Evolutionary conservation across 2,113 vertebrate species (phyloP).

Genomic region (Tetrao urogallus): DNA sequence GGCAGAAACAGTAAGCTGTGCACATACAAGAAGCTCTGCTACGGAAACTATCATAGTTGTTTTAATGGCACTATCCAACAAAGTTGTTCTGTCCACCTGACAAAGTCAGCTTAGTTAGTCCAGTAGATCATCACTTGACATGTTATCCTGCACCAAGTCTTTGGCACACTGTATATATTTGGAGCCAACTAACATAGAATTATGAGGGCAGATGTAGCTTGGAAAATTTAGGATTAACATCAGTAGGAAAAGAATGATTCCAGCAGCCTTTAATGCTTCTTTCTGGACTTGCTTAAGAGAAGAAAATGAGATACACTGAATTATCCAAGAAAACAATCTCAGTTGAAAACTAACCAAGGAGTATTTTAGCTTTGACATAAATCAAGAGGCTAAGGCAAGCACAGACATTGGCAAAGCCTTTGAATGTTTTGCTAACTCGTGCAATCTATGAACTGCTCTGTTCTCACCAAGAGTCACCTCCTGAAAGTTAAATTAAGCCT

Average conservation of each 20-base stretch:
- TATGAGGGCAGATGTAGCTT: rapidly evolving
- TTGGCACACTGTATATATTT: rapidly evolving
- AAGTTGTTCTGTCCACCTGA: not conserved
- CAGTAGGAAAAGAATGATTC: not conserved
- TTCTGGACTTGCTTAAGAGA: not conserved
- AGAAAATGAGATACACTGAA: not conserved
- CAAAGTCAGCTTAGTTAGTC: not conserved
- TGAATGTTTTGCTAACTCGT: not conserved
- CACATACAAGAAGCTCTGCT: not conserved
- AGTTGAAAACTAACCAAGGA: not conserved
- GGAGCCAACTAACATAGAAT: not conserved
- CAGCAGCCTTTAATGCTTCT: not conserved
- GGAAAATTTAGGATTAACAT: not conserved
- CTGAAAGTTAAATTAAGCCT: not conserved
- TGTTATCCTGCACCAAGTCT: not conserved
- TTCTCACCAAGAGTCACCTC: not conserved
- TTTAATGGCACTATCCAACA: not conserved
- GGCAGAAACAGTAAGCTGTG: not conserved
- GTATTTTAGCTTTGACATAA: not conserved
- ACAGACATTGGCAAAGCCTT: not conserved
- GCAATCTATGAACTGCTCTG: not conserved
- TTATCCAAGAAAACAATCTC: not conserved
- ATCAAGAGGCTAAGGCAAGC: not conserved
- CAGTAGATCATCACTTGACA: not conserved
- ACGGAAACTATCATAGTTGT: not conserved